Base-by-base conservation (phyloP, 2,888 invertebrate species). In the Caenorhabditis wallacei region DNA sequence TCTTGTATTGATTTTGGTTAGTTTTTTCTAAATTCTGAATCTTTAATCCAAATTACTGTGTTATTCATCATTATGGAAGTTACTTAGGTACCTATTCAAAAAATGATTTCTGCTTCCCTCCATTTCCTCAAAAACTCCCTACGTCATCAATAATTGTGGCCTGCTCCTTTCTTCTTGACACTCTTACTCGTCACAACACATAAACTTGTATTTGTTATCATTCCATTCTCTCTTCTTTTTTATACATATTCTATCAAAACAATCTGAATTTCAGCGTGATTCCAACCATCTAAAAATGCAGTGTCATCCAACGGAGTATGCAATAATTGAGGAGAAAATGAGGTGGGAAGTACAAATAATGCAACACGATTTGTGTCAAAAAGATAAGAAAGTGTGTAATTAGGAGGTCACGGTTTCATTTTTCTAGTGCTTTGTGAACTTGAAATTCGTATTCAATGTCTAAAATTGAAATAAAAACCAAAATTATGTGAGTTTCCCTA, bases 291-390 rank as follows among this genome's bases (percentile, higher is more conserved):
- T 18, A 18, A 18, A 18, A n/a, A 78, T 78, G 78, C 78, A 78
- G 48, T 78, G 78, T 61, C 78, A 78, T 30, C 78, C 78, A 18
- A 70, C 51, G 13, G 78, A 78, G 54, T 78, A 78, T 30, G 69
- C 40, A 5, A 69, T 78, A 54, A 63, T 78, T 35, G 78, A 78
- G 18, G 78, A 78, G 18, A 78, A 78, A 69, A 78, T 78, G 78
- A 61, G 78, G 78, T 69, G n/a, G 8, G 53, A 2, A 37, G 57
- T 57, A 20, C 57, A 53, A 43, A 51, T 30, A 46, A 37, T 57
- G n/a, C 43, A 24, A 37, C 30, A 59, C 2, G 18, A 40, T 46
- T 30, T 64, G 48, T 74, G 74, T 64, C 74, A 24, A 40, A 8
- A 10, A 37, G 64, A 46, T 53, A 63, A 63, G 61, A 72, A 53